Evolutionary conservation across 2,888 invertebrate species (phyloP).

Genomic region (Hydriomena furcata): DNA sequence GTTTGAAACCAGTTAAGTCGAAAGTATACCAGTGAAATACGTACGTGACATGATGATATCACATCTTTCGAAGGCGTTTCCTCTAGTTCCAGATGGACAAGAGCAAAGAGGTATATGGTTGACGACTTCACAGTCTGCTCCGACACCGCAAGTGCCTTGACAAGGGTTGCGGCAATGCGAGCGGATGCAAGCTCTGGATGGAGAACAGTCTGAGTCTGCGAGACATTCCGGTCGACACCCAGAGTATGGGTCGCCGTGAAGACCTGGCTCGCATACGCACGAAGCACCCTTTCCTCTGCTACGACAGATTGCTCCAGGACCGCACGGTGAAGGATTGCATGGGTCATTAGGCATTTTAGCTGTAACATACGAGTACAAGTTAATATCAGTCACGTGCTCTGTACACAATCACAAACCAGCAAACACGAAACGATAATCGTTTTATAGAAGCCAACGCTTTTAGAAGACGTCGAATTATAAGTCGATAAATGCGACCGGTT

Average conservation of each 20-base stretch:
- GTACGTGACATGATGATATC: conserved; percentile 64
- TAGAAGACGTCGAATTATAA: conserved; percentile 1
- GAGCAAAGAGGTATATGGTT: conserved; percentile 88
- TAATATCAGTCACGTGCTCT: conserved; percentile 17
- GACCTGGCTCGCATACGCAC: conserved; percentile 89
- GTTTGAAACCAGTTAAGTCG: not conserved
- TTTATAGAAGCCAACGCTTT: conserved; percentile 41
- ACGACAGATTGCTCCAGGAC: conserved; percentile 91
- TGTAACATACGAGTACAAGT: conserved; percentile 50
- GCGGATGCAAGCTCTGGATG: conserved; percentile 90
- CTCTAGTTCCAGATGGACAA: conserved; percentile 88
- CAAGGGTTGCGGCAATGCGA: conserved; percentile 94
- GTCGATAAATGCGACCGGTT: conserved; percentile 42
- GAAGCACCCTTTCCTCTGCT: conserved; percentile 87
- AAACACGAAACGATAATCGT: conserved; percentile 51
- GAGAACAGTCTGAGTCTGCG: conserved; percentile 93
- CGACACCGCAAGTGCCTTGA: conserved; percentile 91
- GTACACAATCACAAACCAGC: conserved; percentile 9
- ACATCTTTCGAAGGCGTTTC: conserved; percentile 87
- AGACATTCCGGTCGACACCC: conserved; percentile 93
- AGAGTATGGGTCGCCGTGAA: conserved; percentile 90
- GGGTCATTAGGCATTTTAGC: conserved; percentile 84
- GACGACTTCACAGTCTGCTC: conserved; percentile 89
- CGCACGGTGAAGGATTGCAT: conserved; percentile 94
- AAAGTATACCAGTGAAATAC: conserved; percentile 19